Evolutionary conservation across 2,113 vertebrate genomes (phyloP).

Genomic region (Tetraodon nigroviridis): DNA sequence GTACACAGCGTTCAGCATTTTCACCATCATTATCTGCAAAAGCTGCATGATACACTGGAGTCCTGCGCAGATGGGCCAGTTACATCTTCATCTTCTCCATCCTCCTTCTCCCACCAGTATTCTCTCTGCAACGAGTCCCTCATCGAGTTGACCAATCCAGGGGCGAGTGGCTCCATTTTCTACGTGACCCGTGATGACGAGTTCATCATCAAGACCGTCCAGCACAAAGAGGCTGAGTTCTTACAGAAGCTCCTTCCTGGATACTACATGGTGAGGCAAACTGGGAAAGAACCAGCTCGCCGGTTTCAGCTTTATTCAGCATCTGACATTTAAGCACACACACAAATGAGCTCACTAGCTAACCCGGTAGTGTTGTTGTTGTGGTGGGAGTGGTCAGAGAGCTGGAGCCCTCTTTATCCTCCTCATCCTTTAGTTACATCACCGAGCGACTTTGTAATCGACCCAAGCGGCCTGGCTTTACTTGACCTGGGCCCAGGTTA

Average conservation of each 20-base stretch:
- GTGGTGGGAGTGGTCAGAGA: conserved; percentile 10
- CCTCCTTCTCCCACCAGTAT: conserved; percentile 75
- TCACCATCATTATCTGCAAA: too few relatives aligned
- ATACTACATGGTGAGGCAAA: conserved; percentile 88
- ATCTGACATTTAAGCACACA: too few relatives aligned
- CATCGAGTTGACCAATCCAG: conserved; percentile 94
- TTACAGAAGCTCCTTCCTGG: conserved; percentile 98
- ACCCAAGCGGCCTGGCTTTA: conserved; percentile 11
- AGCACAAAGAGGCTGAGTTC: conserved; percentile 97
- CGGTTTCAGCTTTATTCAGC: too few relatives aligned
- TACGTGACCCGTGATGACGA: conserved; percentile 96
- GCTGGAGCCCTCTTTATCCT: conserved; percentile 42
- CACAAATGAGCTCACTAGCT: too few relatives aligned
- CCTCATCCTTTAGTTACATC: conserved; percentile 48
- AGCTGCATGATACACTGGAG: too few relatives aligned
- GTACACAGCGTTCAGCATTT: too few relatives aligned
- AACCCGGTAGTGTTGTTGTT: too few relatives aligned
- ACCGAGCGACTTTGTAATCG: conserved; percentile 35
- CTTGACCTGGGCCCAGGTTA: conserved; percentile 8
- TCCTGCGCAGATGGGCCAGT: too few relatives aligned
- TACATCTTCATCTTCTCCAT: background rate
- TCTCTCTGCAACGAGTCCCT: conserved; percentile 93
- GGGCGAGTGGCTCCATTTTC: conserved; percentile 95
- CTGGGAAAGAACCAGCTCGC: too few relatives aligned
- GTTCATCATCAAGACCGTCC: conserved; percentile 98